phyloP scores from a whole-genome alignment of 2,888 invertebrate species.

The Nemotelus nigrinus region DNA sequence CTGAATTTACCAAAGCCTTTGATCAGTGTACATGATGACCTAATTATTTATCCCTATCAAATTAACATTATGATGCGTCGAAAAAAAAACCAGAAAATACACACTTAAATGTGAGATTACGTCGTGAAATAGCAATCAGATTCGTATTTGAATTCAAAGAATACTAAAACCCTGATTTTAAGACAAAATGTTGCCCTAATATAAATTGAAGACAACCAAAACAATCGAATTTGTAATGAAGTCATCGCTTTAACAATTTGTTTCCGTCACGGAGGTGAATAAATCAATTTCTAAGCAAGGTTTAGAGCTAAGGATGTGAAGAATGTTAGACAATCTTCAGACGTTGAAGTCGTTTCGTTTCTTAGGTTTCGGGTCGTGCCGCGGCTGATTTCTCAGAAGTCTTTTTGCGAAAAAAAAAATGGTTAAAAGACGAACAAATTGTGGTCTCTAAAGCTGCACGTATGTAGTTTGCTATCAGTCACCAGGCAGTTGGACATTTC shows the following conservation, averaged over 20 bases:
- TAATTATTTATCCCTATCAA: not conserved
- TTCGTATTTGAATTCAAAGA: not conserved
- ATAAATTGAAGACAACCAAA: not conserved
- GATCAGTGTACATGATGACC: not conserved
- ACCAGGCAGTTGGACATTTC: not conserved
- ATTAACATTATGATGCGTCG: not conserved
- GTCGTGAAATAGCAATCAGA: not conserved
- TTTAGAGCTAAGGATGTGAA: not conserved
- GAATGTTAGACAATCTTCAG: not conserved
- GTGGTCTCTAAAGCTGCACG: not conserved
- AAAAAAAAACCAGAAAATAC: not conserved
- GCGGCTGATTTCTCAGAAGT: not conserved
- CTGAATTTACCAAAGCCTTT: too few relatives aligned
- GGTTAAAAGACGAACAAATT: slow-evolving; percentile 23
- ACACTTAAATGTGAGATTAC: not conserved
- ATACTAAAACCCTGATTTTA: not conserved
- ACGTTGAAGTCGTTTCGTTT: not conserved
- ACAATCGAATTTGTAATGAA: slow-evolving; percentile 20
- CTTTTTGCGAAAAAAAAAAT: slow-evolving; percentile 17
- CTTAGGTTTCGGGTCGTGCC: too few relatives aligned
- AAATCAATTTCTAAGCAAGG: slow-evolving; percentile 23
- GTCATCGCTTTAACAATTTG: slow-evolving; percentile 21
- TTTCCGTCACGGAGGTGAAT: not conserved
- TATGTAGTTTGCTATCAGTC: slow-evolving; percentile 4
- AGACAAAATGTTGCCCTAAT: not conserved